phyloP scores from a whole-genome alignment of 2,113 vertebrate genomes.

The Oceanodroma tethys region DNA sequence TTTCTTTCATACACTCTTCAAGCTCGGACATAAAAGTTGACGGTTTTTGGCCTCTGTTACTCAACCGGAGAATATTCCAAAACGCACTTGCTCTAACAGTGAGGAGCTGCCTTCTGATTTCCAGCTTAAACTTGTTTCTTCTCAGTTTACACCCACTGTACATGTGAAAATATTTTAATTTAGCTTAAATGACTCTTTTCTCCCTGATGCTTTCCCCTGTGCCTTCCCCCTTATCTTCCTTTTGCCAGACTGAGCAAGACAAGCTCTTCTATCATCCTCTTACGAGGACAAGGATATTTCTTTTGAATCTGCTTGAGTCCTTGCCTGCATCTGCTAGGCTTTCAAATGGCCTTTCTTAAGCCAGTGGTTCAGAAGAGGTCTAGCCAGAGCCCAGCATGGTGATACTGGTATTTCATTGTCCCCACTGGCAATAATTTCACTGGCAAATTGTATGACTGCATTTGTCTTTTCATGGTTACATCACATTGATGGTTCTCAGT shows the following conservation, averaged over 20 bases:
- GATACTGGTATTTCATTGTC: not conserved
- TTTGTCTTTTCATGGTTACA: not conserved
- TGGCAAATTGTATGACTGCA: not conserved
- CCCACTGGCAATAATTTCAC: not conserved
- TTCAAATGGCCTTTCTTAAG: not conserved
- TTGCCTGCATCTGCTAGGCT: not conserved
- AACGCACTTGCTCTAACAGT: not conserved
- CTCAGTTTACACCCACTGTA: not conserved
- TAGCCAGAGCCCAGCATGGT: not conserved
- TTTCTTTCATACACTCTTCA: constrained; percentile 6
- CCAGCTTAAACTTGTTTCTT: not conserved
- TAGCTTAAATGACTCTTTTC: not conserved
- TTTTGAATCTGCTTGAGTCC: not conserved
- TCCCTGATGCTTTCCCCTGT: not conserved
- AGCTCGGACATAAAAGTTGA: not conserved
- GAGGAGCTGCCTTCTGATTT: not conserved
- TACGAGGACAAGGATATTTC: not conserved
- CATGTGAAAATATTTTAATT: not conserved
- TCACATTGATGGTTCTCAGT: not conserved
- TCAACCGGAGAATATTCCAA: not conserved
- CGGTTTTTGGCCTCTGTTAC: not conserved
- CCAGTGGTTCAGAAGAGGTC: not conserved
- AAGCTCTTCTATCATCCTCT: not conserved
- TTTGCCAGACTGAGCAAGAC: not conserved
- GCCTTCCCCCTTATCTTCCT: not conserved